Conservation (phyloP, 2,797 vertebrate genomes). For the Tiaroga cobitis region DNA sequence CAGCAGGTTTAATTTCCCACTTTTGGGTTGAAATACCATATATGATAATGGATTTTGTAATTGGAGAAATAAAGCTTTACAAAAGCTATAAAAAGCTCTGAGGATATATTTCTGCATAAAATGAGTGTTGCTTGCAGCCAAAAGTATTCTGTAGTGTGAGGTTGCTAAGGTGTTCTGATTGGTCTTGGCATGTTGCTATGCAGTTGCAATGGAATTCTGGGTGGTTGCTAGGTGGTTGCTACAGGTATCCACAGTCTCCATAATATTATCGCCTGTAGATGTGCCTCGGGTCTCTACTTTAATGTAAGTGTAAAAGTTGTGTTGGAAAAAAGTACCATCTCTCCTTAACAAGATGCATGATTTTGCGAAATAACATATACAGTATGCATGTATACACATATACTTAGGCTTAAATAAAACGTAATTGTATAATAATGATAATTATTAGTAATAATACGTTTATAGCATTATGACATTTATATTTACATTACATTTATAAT, state of each 20-base stretch:
- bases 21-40: no score
- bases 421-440: no score
- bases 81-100: neutral
- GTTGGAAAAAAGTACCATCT: neutral
- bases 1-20: neutral
- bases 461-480: no score
- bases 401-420: no score
- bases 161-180: neutral
- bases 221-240: slow-evolving; percentile 3
- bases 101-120: neutral
- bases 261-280: neutral
- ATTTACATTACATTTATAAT: no score
- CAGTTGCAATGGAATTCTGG: neutral
- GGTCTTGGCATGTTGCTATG: neutral
- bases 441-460: no score
- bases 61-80: no score
- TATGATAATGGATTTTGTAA: neutral
- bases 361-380: no score
- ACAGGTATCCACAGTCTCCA: neutral
- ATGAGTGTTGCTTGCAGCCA: neutral
- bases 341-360: no score
- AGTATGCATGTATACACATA: no score
- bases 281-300: neutral
- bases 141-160: neutral
- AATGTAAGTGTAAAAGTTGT: neutral